Evolutionary conservation across 2,797 vertebrate species (phyloP), one percentile per base, ranked within the genome.

Genomic region (Bryconaethiops microstoma): DNA sequence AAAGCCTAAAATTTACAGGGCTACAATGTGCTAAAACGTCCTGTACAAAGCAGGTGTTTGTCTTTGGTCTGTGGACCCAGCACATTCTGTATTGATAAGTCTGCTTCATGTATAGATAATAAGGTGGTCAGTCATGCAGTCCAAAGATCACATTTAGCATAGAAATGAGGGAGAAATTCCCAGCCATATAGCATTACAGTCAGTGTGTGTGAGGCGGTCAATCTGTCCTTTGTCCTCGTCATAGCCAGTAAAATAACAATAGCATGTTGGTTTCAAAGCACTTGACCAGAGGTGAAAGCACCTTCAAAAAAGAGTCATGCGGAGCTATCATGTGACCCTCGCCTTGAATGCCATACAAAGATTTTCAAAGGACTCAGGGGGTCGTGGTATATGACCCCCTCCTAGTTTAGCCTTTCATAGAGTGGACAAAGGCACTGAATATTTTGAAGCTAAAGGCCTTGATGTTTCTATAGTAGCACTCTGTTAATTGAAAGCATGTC

Each of bases 71-170:
- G 86, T 87, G 91, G 90, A 92, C 86, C 93, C 87, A 83, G 89
- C 86, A 85, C 67, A 55, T 93, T 91, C 83, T 91, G 88, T 85
- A 86, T 91, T 85, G 93, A 94, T 93, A 93, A 94, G 91, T 92
- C 89, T 89, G 92, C 93, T 92, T 93, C 92, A 87, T 89, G 74
- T 93, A 94, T 94, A 95, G 92, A 94, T 95, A 96, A 97, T 95
- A 95, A 95, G 93, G 92, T 93, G 94, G 92, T 96, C 96, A 96
- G 94, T 95, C 95, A 95, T 95, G 95, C 96, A 95, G 92, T 93
- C 87, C 77, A 92, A 92, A 95, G 95, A 96, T 97, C 95, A 92
- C 95, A 92, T 96, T 95, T 95, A 95, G 94, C 94, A 93, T 93
- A 91, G 94, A 96, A 96, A 96, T 94, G 91, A 90, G 93, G 92